phyloP scores from a whole-genome alignment of 2,888 invertebrate genomes.

The Polia nebulosa region DNA sequence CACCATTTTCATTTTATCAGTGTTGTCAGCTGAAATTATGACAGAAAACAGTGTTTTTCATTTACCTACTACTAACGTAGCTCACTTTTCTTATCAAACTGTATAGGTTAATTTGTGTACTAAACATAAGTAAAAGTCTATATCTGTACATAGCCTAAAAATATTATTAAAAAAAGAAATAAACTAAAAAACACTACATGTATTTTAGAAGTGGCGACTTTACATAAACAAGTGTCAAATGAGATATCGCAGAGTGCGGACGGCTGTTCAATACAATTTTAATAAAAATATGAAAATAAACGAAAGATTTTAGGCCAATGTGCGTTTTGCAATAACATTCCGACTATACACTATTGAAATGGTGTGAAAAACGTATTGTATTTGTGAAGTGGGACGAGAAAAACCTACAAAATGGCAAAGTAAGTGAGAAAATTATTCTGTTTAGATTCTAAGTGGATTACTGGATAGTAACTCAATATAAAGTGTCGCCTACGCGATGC shows the following conservation, averaged over 20 bases:
- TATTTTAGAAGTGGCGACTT: slow-evolving; percentile 31
- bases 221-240: slow-evolving; percentile 54
- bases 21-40: slow-evolving; percentile 10
- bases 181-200: background rate
- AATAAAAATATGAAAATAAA: slow-evolving; percentile 60
- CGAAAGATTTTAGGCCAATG: slow-evolving; percentile 35
- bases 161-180: too few species aligned
- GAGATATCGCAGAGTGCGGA: slow-evolving; percentile 40
- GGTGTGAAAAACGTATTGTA: slow-evolving; percentile 68
- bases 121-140: background rate
- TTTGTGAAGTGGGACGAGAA: slow-evolving; percentile 55
- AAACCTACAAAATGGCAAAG: slow-evolving; percentile 85
- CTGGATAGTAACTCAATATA: slow-evolving; percentile 67
- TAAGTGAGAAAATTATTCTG: slow-evolving; percentile 74
- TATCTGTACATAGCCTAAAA: background rate
- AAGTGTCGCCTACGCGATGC: slow-evolving; percentile 61
- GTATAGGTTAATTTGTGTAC: background rate
- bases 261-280: slow-evolving; percentile 36
- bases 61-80: too few species aligned
- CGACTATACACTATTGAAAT: slow-evolving; percentile 63
- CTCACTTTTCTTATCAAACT: background rate
- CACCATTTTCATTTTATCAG: background rate
- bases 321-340: slow-evolving; percentile 24
- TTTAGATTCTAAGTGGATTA: slow-evolving; percentile 68
- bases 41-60: background rate